Evolutionary conservation across 2,888 invertebrate genomes (phyloP).

Genomic region (Tryphoninae sp.): DNA sequence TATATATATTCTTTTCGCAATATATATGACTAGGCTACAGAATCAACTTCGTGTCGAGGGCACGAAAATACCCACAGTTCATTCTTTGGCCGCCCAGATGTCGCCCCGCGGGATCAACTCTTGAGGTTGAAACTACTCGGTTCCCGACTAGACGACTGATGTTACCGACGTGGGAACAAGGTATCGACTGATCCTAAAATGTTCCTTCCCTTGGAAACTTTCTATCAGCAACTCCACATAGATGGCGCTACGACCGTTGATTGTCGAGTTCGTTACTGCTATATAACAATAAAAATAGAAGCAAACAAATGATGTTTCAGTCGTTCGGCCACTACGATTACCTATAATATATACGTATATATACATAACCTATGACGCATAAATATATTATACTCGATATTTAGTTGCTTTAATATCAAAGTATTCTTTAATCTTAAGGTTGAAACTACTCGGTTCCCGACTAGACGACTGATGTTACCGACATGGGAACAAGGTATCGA

Average conservation of each 20-base stretch:
- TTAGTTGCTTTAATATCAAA: background rate
- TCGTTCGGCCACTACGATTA: background rate
- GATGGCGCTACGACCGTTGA: slow-evolving; percentile 40
- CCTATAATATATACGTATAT: background rate
- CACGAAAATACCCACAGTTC: no score
- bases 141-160: no score
- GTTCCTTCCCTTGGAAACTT: background rate
- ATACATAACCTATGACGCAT: background rate
- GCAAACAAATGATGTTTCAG: background rate
- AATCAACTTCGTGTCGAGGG: no score
- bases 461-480: no score
- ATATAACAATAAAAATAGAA: background rate
- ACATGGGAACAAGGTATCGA: no score
- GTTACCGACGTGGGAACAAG: no score
- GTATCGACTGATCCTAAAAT: background rate
- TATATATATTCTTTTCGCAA: no score
- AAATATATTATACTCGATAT: background rate
- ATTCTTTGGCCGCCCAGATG: no score
- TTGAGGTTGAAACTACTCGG: no score
- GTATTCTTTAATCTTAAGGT: background rate
- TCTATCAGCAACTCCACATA: background rate
- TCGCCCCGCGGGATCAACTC: no score
- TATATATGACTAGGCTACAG: no score
- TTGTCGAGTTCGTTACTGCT: background rate
- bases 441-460: no score